Evolutionary conservation across 2,797 vertebrate genomes (phyloP), one percentile per base, ranked within the genome.

Genomic region (Sebastes matsubarae): DNA sequence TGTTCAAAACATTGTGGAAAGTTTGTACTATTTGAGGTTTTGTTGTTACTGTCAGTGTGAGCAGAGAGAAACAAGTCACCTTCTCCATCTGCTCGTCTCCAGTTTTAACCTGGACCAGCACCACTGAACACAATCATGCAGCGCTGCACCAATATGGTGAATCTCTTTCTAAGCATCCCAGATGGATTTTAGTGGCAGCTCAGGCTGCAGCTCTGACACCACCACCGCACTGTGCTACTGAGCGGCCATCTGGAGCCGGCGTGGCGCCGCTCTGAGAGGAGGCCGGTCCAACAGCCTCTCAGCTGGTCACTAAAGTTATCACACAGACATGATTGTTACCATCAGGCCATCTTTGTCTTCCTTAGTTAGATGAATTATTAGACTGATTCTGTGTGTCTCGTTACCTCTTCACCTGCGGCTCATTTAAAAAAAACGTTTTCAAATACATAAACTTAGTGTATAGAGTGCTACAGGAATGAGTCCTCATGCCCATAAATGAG

Each of bases 171-270:
- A 25, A 68, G 50, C 75, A 24, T 72, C 72, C 72, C 92, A 94
- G 91, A 91, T 93, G 90, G 89, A 77, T 84, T 84, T 90, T 59
- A 66, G 71, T 69, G 16, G 57, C 86, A 78, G 71, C 66, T 84
- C 86, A 52, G 75, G 68, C 85, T 71, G 68, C 82, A 36, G 80
- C 81, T 79, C 78, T 68, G 52, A 58, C 78, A 63, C 72, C 82
- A 55, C 60, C 66, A 77, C 75, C 18, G 20, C 6, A 57, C 76
- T 72, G 82, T 79, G 72, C 72, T 68, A 65, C 87, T 79, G 81
- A 88, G 80, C 63, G 2, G 76, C 92, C 91, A 91, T 92, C 92
- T 93, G 93, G 92, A 83, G 83, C 80, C 29, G n/a, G 60, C 75
- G 5, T 72, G 81, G 73, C 1, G 8, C 78, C 29, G 13, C 50